Evolutionary conservation across 1,140 invertebrate species (phyloP).

Genomic region (Tetragonula clypearis): DNA sequence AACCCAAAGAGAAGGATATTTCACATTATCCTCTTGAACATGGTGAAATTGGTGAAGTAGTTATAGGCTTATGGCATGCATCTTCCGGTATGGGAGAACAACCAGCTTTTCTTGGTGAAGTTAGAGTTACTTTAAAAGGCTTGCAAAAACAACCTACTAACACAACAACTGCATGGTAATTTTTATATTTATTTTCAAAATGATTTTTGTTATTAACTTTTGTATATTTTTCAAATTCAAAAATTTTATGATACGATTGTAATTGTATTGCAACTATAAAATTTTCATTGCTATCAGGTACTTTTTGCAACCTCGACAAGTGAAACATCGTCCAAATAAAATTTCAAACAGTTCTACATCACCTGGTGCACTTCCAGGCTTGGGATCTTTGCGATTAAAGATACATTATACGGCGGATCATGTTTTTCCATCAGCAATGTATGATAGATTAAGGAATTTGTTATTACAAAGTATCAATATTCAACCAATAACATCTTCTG

Average conservation of each 20-base stretch:
- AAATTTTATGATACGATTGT: background rate
- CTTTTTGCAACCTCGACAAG: slow-evolving; percentile 89
- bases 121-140: slow-evolving; percentile 88
- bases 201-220: background rate
- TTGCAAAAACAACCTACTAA: slow-evolving; percentile 85
- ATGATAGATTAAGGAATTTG: slow-evolving; percentile 88
- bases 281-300: slow-evolving; percentile 84
- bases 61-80: slow-evolving; percentile 93
- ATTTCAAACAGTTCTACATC: slow-evolving; percentile 86
- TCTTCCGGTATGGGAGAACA: slow-evolving; percentile 88
- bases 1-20: slow-evolving; percentile 78
- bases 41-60: slow-evolving; percentile 87
- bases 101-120: slow-evolving; percentile 92
- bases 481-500: slow-evolving; percentile 91
- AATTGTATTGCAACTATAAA: background rate
- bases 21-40: slow-evolving; percentile 80
- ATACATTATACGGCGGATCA: slow-evolving; percentile 94
- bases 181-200: slow-evolving; percentile 3
- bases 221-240: background rate
- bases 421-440: slow-evolving; percentile 91
- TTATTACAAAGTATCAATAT: slow-evolving; percentile 88
- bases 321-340: slow-evolving; percentile 83
- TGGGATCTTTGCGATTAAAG: slow-evolving; percentile 92
- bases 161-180: slow-evolving; percentile 84
- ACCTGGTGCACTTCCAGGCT: slow-evolving; percentile 85